Conservation (phyloP, 1,140 invertebrate genomes). For the Pygmarrhopalites habei region DNA sequence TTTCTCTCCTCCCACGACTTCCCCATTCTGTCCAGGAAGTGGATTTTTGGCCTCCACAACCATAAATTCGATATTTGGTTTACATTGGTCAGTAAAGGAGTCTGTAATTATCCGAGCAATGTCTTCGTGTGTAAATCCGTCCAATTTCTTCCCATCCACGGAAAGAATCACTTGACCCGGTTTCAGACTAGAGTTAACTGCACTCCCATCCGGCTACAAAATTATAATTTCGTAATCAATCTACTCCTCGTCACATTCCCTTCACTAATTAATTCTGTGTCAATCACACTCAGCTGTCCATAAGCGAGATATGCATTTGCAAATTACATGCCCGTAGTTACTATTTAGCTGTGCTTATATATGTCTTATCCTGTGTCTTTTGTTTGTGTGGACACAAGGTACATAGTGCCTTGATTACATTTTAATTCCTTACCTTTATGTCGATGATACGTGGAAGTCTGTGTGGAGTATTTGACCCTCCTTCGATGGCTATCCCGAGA, state of each 20-base stretch:
- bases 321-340: no score
- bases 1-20: not conserved
- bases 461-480: constrained; percentile 89
- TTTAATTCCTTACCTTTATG: constrained; percentile 91
- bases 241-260: constrained; percentile 48
- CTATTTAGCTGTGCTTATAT: no score
- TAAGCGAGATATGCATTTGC: not conserved
- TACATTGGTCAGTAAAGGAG: constrained; percentile 53
- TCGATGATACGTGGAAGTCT: constrained; percentile 89
- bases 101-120: constrained; percentile 81
- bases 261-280: constrained; percentile 18
- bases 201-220: constrained; percentile 91
- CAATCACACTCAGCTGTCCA: not conserved
- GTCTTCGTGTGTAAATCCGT: constrained; percentile 67
- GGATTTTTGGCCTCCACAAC: constrained; percentile 10
- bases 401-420: no score
- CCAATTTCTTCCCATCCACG: constrained; percentile 80
- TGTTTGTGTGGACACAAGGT: no score
- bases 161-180: constrained; percentile 89
- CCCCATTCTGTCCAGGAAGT: not conserved
- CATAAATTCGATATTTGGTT: constrained; percentile 3
- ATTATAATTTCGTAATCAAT: no score
- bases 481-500: constrained; percentile 92
- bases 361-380: no score
- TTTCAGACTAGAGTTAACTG: constrained; percentile 80